Conservation (phyloP, 1,140 invertebrate genomes). For the Chrysomallon squamiferum region DNA sequence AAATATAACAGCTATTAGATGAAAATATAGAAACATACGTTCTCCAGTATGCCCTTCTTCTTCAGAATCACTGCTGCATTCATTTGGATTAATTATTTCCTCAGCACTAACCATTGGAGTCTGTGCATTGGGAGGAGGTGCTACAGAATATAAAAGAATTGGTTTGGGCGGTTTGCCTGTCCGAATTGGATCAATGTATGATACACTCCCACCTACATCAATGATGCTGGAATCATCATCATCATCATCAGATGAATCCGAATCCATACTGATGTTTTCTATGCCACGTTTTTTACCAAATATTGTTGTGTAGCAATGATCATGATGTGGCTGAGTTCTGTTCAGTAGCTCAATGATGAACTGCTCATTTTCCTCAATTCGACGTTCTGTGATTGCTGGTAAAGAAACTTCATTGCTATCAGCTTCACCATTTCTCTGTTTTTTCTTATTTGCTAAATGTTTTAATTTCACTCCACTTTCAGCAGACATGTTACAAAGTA, state of each 20-base stretch:
- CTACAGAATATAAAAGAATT: slow-evolving; percentile 29
- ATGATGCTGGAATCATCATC: slow-evolving; percentile 13
- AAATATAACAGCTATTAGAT: too few relatives aligned
- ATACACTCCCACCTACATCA: slow-evolving; percentile 5
- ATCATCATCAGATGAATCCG: slow-evolving; percentile 13
- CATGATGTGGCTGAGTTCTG: slow-evolving; percentile 47
- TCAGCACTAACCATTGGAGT: slow-evolving; percentile 34
- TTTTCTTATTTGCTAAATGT: not conserved
- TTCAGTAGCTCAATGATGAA: slow-evolving; percentile 48
- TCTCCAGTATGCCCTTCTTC: slow-evolving; percentile 31
- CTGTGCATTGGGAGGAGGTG: slow-evolving; percentile 38
- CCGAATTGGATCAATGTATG: not conserved
- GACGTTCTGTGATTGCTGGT: slow-evolving; percentile 30
- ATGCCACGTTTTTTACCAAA: slow-evolving; percentile 47
- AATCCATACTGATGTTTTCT: slow-evolving; percentile 15
- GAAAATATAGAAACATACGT: slow-evolving; percentile 26
- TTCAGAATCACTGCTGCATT: slow-evolving; percentile 26
- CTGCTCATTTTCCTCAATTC: slow-evolving; percentile 44
- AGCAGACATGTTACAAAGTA: not conserved
- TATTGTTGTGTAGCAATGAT: slow-evolving; percentile 57
- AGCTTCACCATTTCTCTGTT: slow-evolving; percentile 4
- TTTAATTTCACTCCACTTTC: not conserved
- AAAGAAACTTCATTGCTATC: slow-evolving; percentile 17
- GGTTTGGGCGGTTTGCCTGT: slow-evolving; percentile 23
- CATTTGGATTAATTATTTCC: slow-evolving; percentile 29